Base-by-base conservation (phyloP, 2,797 vertebrate species). In the Ara ararauna region DNA sequence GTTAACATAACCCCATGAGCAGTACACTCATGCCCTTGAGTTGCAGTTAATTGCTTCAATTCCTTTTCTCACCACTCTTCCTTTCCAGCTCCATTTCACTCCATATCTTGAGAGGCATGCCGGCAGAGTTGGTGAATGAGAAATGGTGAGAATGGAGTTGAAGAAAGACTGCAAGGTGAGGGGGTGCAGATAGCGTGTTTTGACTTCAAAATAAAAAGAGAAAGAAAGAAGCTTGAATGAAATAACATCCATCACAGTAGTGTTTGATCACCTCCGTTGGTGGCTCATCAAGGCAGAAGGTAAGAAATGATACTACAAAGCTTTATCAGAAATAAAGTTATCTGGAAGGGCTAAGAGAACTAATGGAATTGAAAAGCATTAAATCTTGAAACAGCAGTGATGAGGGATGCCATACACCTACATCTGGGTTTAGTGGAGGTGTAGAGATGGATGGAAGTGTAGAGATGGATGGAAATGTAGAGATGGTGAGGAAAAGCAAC, bases 61-160 rank as follows among this genome's bases (percentile, higher is more conserved):
- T 14, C 32, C 8, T 36, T 45, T 61, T 58, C n/a, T 54, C 42
- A 68, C 4, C 2, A 3, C 8, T 76, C 44, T 78, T 34, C 4
- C 10, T 40, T 71, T 44, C 9, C 30, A 56, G 18, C 5, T 7
- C 24, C 8, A 10, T 21, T 67, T 64, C 30, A 47, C 23, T 40
- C 27, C 11, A 7, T 20, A n/a, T 7, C 21, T 58, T 42, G 26
- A 45, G 38, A n/a, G 1, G 2, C 1, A 1, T 40, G 10, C 19
- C 10, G 21, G 34, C 32, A 82, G 23, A 70, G 13, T 23, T 3
- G 7, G 17, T 50, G 26, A 45, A 65, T 76, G 21, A 85, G 42
- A 73, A 85, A 19, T 2, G 2, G 1, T 32, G n/a, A 48, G 30
- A 77, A 34, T 1, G 10, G 32, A 62, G 29, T 20, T 0, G 0